These are phyloP conservation scores for Lamellibrachia luymesi DNA, from an alignment of 1,140 invertebrate species.

Conservation along the genomic window DNA sequence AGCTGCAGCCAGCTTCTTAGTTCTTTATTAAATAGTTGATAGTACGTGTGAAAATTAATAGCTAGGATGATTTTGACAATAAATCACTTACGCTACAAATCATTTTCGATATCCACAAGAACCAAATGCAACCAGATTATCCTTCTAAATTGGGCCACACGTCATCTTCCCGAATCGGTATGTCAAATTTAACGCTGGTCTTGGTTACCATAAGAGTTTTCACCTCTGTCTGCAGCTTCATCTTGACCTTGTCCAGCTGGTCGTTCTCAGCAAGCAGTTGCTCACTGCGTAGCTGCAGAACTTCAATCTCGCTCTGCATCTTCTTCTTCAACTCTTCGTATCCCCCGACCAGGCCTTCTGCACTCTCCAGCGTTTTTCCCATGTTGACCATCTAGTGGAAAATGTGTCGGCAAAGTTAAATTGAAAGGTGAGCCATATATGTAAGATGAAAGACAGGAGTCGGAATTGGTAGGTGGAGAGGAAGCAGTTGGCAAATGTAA, in stretches of 20 bases:
- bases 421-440: not conserved
- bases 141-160: constrained; percentile 43
- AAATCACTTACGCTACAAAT: too few relatives aligned
- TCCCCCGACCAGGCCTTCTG: constrained; percentile 74
- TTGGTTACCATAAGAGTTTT: constrained; percentile 53
- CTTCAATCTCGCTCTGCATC: constrained; percentile 82
- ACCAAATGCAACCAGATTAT: too few relatives aligned
- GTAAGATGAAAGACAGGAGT: not conserved
- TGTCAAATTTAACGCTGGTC: not conserved
- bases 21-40: too few relatives aligned
- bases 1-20: too few relatives aligned
- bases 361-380: constrained; percentile 92
- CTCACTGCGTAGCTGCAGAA: constrained; percentile 78
- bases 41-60: too few relatives aligned
- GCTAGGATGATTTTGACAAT: too few relatives aligned
- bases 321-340: constrained; percentile 92
- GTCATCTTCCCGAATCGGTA: constrained; percentile 4
- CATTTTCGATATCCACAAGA: too few relatives aligned
- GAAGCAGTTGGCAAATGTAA: not conserved
- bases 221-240: constrained; percentile 94
- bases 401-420: not conserved
- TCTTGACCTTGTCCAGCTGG: constrained; percentile 94
- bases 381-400: constrained; percentile 64
- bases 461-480: too few relatives aligned
- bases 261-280: constrained; percentile 86